Evolutionary conservation across 2,113 vertebrate genomes (phyloP).

Genomic region (Urocitellus parryii): DNA sequence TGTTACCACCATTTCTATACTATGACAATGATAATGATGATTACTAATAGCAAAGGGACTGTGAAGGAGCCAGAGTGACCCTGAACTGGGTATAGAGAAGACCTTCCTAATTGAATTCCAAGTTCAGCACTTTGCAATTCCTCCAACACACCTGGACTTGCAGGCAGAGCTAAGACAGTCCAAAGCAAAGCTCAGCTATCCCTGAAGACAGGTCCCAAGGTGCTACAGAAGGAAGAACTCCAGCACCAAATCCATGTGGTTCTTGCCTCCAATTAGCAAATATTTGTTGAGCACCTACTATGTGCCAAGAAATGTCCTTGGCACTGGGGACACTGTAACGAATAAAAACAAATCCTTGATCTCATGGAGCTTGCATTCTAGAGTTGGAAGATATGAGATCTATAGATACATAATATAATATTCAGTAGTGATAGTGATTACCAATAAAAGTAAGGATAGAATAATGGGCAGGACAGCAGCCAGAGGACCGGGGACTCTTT

Average conservation of each 20-base stretch:
- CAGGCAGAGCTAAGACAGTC: neutral
- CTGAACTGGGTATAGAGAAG: neutral
- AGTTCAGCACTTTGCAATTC: neutral
- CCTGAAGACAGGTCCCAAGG: neutral
- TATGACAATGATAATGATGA: neutral
- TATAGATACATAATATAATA: neutral
- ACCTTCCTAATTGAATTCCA: neutral
- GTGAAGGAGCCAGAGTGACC: neutral
- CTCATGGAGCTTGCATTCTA: neutral
- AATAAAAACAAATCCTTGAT: neutral
- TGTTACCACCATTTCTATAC: neutral
- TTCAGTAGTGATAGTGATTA: neutral
- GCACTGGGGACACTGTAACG: neutral
- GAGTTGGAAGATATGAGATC: neutral
- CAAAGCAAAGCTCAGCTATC: neutral
- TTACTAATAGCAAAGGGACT: neutral
- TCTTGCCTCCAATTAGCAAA: neutral
- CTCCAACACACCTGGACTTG: neutral
- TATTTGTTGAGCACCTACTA: neutral
- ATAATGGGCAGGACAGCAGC: neutral
- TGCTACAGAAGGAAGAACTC: neutral
- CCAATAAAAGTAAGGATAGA: neutral
- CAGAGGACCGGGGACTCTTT: neutral
- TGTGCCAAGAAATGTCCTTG: neutral
- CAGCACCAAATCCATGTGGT: neutral